phyloP scores from a whole-genome alignment of 2,113 vertebrate species.

The Rhynchomys soricoides region DNA sequence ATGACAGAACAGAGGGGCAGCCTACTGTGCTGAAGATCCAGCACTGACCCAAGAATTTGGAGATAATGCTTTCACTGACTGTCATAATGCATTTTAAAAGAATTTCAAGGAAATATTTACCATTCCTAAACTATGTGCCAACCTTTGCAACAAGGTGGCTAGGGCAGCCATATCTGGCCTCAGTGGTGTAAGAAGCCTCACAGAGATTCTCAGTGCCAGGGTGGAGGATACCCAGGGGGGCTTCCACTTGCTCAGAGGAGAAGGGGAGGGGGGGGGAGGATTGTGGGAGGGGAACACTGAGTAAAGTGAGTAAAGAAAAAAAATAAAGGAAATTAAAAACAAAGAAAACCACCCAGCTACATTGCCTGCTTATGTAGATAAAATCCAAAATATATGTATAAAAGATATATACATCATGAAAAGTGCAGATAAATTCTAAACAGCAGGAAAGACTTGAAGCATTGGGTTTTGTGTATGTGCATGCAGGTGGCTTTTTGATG shows the following conservation, averaged over 20 bases:
- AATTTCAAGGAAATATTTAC: neutral
- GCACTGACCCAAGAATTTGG: neutral
- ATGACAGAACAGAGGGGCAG: neutral
- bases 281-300: too few relatives aligned
- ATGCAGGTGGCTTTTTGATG: neutral
- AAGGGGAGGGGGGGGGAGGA: too few relatives aligned
- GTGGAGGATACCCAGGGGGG: too few relatives aligned
- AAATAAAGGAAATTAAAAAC: too few relatives aligned
- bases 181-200: too few relatives aligned
- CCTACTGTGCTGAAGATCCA: neutral
- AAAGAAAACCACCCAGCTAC: neutral
- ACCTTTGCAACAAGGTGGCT: neutral
- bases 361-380: neutral
- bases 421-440: neutral
- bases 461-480: neutral
- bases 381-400: neutral
- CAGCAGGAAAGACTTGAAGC: neutral
- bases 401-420: neutral
- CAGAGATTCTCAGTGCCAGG: too few relatives aligned
- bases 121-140: neutral
- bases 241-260: too few relatives aligned
- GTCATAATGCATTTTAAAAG: slow-evolving; percentile 3
- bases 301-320: too few relatives aligned
- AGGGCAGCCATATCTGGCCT: too few relatives aligned
- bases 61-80: neutral